These are phyloP conservation scores for Magallana angulata DNA, from an alignment of 1,140 invertebrate genomes.

Conservation along the genomic window DNA sequence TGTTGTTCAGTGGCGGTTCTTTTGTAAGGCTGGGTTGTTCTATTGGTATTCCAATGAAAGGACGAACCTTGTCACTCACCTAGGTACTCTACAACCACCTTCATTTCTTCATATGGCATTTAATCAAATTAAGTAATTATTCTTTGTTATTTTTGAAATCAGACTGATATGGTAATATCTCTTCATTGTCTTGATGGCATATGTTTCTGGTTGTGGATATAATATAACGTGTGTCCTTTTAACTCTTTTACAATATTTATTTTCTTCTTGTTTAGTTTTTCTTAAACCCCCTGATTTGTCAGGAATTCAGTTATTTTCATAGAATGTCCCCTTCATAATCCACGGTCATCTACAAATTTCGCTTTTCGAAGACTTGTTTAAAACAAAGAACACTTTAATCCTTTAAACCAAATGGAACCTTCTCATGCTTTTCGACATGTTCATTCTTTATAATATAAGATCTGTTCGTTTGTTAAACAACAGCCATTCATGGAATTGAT, in stretches of 20 bases:
- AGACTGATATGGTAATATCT: neutral
- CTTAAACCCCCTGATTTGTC: neutral
- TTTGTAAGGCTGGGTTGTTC: slow-evolving; percentile 40
- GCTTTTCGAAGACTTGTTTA: neutral
- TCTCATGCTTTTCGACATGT: neutral
- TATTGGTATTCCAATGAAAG: slow-evolving; percentile 34
- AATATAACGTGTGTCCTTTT: neutral
- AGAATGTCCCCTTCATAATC: neutral
- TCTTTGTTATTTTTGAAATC: neutral
- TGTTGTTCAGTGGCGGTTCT: slow-evolving; percentile 38
- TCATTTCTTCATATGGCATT: slow-evolving; percentile 7
- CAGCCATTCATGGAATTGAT: too few species aligned
- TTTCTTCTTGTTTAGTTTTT: slow-evolving; percentile 6
- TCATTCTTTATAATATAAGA: neutral
- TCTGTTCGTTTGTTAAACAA: neutral
- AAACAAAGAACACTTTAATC: slow-evolving; percentile 3
- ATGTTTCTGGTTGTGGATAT: neutral
- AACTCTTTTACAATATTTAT: neutral
- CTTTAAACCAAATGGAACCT: neutral
- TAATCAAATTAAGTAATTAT: slow-evolving; percentile 48
- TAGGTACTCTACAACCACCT: slow-evolving; percentile 42
- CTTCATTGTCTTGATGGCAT: neutral
- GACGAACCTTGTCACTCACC: slow-evolving; percentile 22
- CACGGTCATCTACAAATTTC: neutral
- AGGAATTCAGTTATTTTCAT: neutral